phyloP scores from a whole-genome alignment of 1,140 invertebrate species.

The Samia ricini region DNA sequence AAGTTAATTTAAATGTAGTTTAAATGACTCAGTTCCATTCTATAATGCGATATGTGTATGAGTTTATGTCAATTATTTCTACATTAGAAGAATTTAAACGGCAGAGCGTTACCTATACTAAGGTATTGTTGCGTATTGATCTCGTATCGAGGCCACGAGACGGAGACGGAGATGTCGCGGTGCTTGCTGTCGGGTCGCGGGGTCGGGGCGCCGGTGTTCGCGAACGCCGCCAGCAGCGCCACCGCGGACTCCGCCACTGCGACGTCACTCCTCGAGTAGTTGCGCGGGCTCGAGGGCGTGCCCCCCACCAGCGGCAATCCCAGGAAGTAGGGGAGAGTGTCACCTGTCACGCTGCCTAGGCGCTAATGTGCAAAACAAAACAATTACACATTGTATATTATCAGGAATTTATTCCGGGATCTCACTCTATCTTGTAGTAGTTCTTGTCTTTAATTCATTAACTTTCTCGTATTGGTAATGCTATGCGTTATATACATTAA shows the following conservation, averaged over 20 bases:
- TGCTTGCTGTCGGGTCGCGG: slow-evolving; percentile 61
- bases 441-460: too few relatives aligned
- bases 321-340: slow-evolving; percentile 92
- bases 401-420: too few relatives aligned
- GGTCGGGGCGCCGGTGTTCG: slow-evolving; percentile 85
- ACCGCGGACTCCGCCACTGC: slow-evolving; percentile 87
- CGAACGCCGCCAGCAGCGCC: slow-evolving; percentile 85
- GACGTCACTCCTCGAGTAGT: slow-evolving; percentile 87
- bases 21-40: too few relatives aligned
- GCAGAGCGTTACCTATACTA: slow-evolving; percentile 86
- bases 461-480: too few relatives aligned
- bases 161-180: slow-evolving; percentile 69
- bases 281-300: slow-evolving; percentile 79
- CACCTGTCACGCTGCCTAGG: slow-evolving; percentile 89
- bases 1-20: too few relatives aligned
- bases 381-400: too few relatives aligned
- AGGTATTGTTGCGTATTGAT: slow-evolving; percentile 86
- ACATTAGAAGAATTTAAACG: too few relatives aligned
- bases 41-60: too few relatives aligned
- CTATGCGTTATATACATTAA: too few relatives aligned
- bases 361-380: slow-evolving; percentile 69
- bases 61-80: too few relatives aligned
- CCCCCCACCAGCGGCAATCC: slow-evolving; percentile 87
- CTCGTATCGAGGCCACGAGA: slow-evolving; percentile 85
- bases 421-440: too few relatives aligned